Conservation (phyloP, 2,888 invertebrate genomes). For the Alcis repandata region DNA sequence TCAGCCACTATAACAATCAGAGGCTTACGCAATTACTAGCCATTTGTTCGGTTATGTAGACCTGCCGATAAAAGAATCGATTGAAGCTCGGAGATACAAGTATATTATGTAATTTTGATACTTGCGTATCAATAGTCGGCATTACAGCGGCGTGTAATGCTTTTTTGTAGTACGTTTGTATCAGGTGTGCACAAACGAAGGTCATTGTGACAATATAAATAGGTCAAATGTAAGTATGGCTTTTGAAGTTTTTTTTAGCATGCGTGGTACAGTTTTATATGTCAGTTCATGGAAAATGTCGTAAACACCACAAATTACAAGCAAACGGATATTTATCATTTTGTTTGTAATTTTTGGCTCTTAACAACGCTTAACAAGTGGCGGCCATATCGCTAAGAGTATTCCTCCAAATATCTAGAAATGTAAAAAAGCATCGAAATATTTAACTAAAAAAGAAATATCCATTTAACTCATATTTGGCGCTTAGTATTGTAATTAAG, state of each 20-base stretch:
- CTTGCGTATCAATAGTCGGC: not conserved
- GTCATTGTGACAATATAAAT: not conserved
- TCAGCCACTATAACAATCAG: not conserved
- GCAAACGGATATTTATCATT: too few species aligned
- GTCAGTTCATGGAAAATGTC: too few species aligned
- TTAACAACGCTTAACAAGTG: too few species aligned
- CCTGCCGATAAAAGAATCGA: conserved; percentile 13
- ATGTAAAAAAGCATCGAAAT: too few species aligned
- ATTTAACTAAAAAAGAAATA: too few species aligned
- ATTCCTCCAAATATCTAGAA: too few species aligned
- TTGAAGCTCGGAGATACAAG: conserved; percentile 13
- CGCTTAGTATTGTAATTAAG: not conserved
- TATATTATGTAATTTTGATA: conserved; percentile 22
- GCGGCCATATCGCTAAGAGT: too few species aligned
- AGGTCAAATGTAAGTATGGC: not conserved
- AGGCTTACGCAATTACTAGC: conserved; percentile 16
- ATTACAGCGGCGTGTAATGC: not conserved
- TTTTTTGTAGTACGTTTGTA: not conserved
- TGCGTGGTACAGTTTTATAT: too few species aligned
- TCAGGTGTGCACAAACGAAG: not conserved
- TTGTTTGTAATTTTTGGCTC: too few species aligned
- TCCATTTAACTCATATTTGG: not conserved
- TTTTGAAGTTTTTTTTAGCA: too few species aligned
- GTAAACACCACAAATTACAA: too few species aligned
- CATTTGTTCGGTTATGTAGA: conserved; percentile 21